Evolutionary conservation across 2,888 invertebrate species (phyloP).

Genomic region (Didymodactylos carnosus): DNA sequence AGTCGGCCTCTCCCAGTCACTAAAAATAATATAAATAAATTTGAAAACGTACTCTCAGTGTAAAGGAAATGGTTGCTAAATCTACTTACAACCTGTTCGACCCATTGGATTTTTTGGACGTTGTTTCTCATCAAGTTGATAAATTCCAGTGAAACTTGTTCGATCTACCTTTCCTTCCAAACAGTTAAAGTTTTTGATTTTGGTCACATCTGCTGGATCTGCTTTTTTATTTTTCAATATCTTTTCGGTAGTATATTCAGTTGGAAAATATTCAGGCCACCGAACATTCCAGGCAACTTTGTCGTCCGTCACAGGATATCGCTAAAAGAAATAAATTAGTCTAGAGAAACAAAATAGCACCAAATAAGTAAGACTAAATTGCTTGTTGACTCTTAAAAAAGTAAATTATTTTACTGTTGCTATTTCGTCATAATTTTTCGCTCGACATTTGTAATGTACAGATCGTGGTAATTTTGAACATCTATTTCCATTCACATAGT

Average conservation of each 20-base stretch:
- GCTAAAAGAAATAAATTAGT: not conserved
- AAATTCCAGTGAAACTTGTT: slow-evolving; percentile 7
- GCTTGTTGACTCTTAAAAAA: too few relatives aligned
- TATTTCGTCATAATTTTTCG: not conserved
- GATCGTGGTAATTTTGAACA: too few relatives aligned
- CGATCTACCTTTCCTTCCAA: slow-evolving; percentile 7
- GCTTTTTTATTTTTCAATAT: slow-evolving; percentile 6
- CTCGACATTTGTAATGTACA: not conserved
- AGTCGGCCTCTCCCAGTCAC: slow-evolving; percentile 44
- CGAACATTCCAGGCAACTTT: slow-evolving; percentile 8
- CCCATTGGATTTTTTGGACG: slow-evolving; percentile 9
- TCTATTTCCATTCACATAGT: too few relatives aligned
- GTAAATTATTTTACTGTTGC: not conserved
- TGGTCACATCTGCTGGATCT: slow-evolving; percentile 1
- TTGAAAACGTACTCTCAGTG: not conserved
- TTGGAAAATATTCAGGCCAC: slow-evolving; percentile 5
- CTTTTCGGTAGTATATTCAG: slow-evolving; percentile 4
- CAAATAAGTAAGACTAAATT: too few relatives aligned
- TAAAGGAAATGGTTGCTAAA: not conserved
- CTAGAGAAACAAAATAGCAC: too few relatives aligned
- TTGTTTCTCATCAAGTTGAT: not conserved
- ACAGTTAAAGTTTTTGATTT: slow-evolving; percentile 5
- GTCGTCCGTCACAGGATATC: slow-evolving; percentile 2
- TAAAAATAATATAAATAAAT: not conserved
- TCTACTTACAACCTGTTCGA: not conserved